These are phyloP conservation scores for Omphaloscelis lunosa DNA, from an alignment of 2,888 invertebrate species.

Conservation along the genomic window DNA sequence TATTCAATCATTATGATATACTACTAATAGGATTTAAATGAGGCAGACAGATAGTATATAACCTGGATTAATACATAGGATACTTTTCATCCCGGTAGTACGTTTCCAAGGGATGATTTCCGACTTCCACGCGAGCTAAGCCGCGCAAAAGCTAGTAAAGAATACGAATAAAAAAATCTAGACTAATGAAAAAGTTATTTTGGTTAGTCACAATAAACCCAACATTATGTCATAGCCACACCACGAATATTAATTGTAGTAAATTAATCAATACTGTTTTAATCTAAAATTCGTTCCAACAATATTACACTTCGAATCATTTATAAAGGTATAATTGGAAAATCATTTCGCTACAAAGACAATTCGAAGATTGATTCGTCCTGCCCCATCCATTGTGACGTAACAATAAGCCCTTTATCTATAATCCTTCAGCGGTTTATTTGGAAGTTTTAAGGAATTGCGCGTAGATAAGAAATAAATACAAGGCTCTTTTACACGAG, in stretches of 20 bases:
- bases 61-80: no score
- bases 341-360: slow-evolving; percentile 57
- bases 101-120: no score
- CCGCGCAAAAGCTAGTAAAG: no score
- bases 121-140: no score
- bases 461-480: slow-evolving; percentile 66
- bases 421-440: slow-evolving; percentile 66
- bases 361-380: slow-evolving; percentile 65
- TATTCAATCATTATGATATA: no score
- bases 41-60: no score
- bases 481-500: slow-evolving; percentile 43
- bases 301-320: slow-evolving; percentile 22
- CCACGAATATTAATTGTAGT: slow-evolving; percentile 39
- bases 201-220: slow-evolving; percentile 9
- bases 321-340: slow-evolving; percentile 49
- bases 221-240: slow-evolving; percentile 14
- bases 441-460: slow-evolving; percentile 64
- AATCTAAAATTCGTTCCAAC: slow-evolving; percentile 36
- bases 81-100: no score
- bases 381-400: slow-evolving; percentile 57
- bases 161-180: no score
- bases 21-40: no score
- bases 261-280: slow-evolving; percentile 44
- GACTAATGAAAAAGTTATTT: no score
- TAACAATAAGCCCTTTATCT: slow-evolving; percentile 60